phyloP scores from a whole-genome alignment of 2,888 invertebrate genomes.

The Drosophila eohydei region DNA sequence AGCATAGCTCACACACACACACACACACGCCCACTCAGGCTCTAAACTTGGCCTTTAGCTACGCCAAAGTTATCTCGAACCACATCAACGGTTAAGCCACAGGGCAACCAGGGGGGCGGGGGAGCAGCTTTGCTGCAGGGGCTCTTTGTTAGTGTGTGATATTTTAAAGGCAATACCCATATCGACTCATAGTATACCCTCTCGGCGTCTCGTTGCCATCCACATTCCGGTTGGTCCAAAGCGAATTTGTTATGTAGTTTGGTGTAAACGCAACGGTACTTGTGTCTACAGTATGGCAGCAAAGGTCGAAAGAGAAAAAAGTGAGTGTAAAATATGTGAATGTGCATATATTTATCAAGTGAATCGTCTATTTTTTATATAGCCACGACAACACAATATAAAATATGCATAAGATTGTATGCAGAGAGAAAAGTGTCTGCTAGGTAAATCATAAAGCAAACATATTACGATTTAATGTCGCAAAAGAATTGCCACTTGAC shows the following conservation, averaged over 20 bases:
- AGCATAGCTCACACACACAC: slow-evolving; percentile 39
- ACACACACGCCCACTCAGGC: slow-evolving; percentile 25
- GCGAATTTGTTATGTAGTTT: slow-evolving; percentile 43
- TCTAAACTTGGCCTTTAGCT: slow-evolving; percentile 73
- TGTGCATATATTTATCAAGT: slow-evolving; percentile 48
- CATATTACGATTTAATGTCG: background rate
- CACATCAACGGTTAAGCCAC: slow-evolving; percentile 72
- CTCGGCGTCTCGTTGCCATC: background rate
- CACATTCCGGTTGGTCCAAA: slow-evolving; percentile 7
- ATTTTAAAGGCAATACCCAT: slow-evolving; percentile 24
- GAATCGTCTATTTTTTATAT: slow-evolving; percentile 11
- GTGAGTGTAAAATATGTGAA: slow-evolving; percentile 38
- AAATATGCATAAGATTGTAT: slow-evolving; percentile 18
- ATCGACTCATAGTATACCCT: slow-evolving; percentile 3
- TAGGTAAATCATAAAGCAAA: slow-evolving; percentile 32
- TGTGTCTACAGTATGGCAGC: slow-evolving; percentile 6
- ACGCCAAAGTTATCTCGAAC: slow-evolving; percentile 70
- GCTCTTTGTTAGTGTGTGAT: slow-evolving; percentile 13
- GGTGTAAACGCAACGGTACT: slow-evolving; percentile 23
- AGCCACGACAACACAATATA: slow-evolving; percentile 16
- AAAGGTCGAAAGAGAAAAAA: slow-evolving; percentile 3
- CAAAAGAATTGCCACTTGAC: slow-evolving; percentile 2
- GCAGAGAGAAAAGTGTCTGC: slow-evolving; percentile 7
- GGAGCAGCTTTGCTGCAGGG: background rate
- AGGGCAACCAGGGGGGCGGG: background rate